A percentile compares a stretch with the other conserved stretches of the same genome.
These are phyloP conservation scores for Characodon lateralis DNA, from an alignment of 2,797 vertebrate species.

Conservation along the genomic window DNA sequence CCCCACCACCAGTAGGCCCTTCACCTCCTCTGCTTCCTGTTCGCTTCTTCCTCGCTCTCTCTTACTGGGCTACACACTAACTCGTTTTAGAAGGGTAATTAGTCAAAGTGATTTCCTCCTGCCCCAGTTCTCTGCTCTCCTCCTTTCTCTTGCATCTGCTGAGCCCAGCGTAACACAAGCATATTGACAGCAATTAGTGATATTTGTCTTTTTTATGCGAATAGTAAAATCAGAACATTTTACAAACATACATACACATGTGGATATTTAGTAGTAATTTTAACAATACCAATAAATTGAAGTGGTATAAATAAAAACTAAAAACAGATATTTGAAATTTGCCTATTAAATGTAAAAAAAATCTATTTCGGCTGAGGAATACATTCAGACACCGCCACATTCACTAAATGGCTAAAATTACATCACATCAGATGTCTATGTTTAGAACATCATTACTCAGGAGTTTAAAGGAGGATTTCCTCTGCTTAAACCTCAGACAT, in stretches of 20 bases:
- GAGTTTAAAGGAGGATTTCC: not conserved
- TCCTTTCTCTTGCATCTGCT: conserved; percentile 50
- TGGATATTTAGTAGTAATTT: not conserved
- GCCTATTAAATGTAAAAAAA: no score
- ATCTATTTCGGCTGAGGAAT: no score
- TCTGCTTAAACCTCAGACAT: not conserved
- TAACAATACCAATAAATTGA: not conserved
- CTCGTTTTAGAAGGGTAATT: conserved; percentile 66
- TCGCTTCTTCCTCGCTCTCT: conserved; percentile 36
- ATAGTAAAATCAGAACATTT: not conserved
- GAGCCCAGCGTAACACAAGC: conserved; percentile 40
- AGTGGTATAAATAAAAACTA: not conserved
- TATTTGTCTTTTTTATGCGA: conserved; percentile 17
- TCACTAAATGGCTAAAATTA: not conserved
- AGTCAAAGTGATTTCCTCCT: conserved; percentile 71
- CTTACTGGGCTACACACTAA: conserved; percentile 60
- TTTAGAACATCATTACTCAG: no score
- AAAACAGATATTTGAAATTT: not conserved
- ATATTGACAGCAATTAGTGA: conserved; percentile 27
- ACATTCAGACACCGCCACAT: no score
- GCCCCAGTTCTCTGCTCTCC: not conserved
- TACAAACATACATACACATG: not conserved
- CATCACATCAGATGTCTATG: not conserved
- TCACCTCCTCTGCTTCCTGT: conserved; percentile 5
- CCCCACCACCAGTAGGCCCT: not conserved